These are phyloP conservation scores for Sebastes goodei DNA, from an alignment of 2,797 vertebrate genomes.

Conservation along the genomic window DNA sequence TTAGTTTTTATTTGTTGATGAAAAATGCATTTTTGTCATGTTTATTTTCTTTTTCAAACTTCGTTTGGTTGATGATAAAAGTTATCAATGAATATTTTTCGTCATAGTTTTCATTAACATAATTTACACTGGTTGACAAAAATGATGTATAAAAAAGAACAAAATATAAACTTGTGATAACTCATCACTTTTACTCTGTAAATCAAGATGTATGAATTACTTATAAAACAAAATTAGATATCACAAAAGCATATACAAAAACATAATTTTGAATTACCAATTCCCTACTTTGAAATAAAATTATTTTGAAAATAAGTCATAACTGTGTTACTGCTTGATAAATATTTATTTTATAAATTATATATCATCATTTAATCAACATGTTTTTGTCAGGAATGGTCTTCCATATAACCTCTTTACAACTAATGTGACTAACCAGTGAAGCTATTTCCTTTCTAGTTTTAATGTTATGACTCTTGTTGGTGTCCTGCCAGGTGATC, in stretches of 20 bases:
- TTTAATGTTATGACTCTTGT: neutral
- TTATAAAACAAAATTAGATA: neutral
- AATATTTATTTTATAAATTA: neutral
- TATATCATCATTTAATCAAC: neutral
- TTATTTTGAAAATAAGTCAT: neutral
- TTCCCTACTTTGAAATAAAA: neutral
- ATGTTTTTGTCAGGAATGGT: neutral
- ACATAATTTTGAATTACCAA: neutral
- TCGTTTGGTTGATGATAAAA: neutral
- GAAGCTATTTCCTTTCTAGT: neutral
- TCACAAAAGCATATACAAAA: neutral
- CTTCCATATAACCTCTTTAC: neutral
- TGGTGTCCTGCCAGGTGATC: slow-evolving; percentile 86
- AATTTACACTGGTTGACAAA: neutral
- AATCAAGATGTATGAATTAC: neutral
- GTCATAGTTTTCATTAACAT: neutral
- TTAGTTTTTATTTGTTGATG: neutral
- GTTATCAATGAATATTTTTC: neutral
- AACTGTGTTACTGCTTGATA: neutral
- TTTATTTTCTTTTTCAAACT: neutral
- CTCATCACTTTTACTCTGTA: slow-evolving; percentile 31
- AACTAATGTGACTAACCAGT: neutral
- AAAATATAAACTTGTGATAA: neutral
- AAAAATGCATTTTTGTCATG: neutral
- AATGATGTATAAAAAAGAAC: no score